Evolutionary conservation across 1,140 invertebrate genomes (phyloP).

Genomic region (Scaptomyza montana): DNA sequence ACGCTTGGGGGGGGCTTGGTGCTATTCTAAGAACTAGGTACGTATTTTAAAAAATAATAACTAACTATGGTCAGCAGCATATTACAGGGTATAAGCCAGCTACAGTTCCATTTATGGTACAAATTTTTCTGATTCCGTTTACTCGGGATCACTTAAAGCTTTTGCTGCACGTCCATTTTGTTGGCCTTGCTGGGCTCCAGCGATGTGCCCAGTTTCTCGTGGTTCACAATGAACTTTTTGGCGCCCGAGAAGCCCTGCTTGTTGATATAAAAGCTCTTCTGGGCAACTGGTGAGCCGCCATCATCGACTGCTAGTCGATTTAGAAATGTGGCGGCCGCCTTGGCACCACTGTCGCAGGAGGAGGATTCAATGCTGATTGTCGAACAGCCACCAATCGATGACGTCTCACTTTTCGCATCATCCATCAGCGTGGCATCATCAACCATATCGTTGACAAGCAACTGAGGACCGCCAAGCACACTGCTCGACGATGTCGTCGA

Average conservation of each 20-base stretch:
- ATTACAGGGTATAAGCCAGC: neutral
- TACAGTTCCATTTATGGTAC: constrained; percentile 31
- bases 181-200: constrained; percentile 25
- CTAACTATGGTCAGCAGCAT: neutral
- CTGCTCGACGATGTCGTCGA: constrained; percentile 62
- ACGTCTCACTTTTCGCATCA: constrained; percentile 78
- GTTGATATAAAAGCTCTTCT: constrained; percentile 74
- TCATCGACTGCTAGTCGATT: constrained; percentile 69
- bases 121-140: neutral
- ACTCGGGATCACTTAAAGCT: constrained; percentile 63
- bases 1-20: constrained; percentile 2
- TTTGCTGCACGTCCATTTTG: constrained; percentile 64
- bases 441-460: constrained; percentile 68
- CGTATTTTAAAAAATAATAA: neutral
- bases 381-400: constrained; percentile 72
- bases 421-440: constrained; percentile 79
- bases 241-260: constrained; percentile 70
- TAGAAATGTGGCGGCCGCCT: constrained; percentile 63
- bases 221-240: constrained; percentile 72
- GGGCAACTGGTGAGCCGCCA: constrained; percentile 51
- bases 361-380: constrained; percentile 75
- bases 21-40: constrained; percentile 9
- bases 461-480: constrained; percentile 60
- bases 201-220: constrained; percentile 50
- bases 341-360: constrained; percentile 72